Evolutionary conservation across 2,797 vertebrate genomes (phyloP).

Genomic region (Catostomus latipinnis): DNA sequence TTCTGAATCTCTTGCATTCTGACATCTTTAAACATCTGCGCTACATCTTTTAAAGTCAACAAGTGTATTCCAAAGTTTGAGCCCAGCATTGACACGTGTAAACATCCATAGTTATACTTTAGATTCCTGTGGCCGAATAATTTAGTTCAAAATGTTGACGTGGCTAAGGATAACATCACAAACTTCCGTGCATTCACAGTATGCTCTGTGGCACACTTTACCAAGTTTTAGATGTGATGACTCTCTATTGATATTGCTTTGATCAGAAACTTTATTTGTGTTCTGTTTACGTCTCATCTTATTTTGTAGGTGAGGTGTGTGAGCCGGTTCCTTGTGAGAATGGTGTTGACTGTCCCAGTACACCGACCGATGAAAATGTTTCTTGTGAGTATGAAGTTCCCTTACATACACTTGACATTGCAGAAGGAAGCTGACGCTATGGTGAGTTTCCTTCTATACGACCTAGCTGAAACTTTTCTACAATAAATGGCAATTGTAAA

Average conservation of each 20-base stretch:
- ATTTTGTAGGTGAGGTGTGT: constrained; percentile 76
- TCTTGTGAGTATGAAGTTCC: constrained; percentile 79
- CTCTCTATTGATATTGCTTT: not conserved
- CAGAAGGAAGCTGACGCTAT: no score
- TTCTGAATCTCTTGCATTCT: not conserved
- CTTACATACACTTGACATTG: no score
- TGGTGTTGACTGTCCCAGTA: constrained; percentile 78
- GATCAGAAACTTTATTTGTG: no score
- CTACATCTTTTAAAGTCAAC: constrained; percentile 9
- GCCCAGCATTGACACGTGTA: not conserved
- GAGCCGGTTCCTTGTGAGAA: constrained; percentile 82
- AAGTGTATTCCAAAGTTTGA: constrained; percentile 15
- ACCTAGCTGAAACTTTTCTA: no score
- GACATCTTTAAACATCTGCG: not conserved
- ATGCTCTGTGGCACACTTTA: not conserved
- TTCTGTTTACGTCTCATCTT: not conserved
- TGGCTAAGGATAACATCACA: not conserved
- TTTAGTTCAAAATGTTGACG: not conserved
- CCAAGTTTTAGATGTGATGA: no score
- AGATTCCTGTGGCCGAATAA: constrained; percentile 27
- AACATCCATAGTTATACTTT: constrained; percentile 12
- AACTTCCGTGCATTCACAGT: not conserved
- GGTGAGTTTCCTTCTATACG: no score
- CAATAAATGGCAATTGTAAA: no score
- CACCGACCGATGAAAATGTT: constrained; percentile 73